A percentile compares a stretch with the other conserved stretches of the same genome.
Conservation (phyloP, 2,113 vertebrate genomes). For the Psettodes erumei region DNA sequence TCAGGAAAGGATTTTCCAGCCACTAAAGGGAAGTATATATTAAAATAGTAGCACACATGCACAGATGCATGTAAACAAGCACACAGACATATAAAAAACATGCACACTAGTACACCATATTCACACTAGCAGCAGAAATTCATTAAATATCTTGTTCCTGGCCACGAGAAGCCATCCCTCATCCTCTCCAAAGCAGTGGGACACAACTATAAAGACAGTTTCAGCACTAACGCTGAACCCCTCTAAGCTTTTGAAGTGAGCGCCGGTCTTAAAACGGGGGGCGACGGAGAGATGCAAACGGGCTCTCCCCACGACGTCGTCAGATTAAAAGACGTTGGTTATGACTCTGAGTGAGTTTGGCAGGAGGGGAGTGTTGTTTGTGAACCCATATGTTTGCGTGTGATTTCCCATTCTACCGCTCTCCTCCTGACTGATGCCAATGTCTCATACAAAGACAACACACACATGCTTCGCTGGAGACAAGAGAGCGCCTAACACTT, state of each 20-base stretch:
- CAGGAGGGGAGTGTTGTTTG: conserved; percentile 4
- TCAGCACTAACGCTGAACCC: conserved; percentile 41
- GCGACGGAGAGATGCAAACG: conserved; percentile 21
- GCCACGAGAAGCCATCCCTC: conserved; percentile 50
- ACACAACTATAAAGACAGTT: conserved; percentile 65
- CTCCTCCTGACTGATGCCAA: conserved; percentile 42
- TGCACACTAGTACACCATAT: conserved; percentile 1
- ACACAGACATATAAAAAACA: conserved; percentile 7
- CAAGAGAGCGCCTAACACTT: conserved; percentile 72
- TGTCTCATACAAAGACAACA: conserved; percentile 66
- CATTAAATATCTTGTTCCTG: conserved; percentile 69
- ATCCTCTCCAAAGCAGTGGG: conserved; percentile 51
- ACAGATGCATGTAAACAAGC: conserved; percentile 26
- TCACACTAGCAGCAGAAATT: conserved; percentile 43
- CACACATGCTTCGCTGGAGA: conserved; percentile 69
- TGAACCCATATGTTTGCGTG: conserved; percentile 25
- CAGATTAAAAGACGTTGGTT: conserved; percentile 35
- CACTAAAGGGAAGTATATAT: conserved; percentile 23
- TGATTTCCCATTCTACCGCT: conserved; percentile 24
- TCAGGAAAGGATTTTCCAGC: conserved; percentile 55
- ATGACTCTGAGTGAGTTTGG: conserved; percentile 12
- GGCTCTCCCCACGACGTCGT: conserved; percentile 20
- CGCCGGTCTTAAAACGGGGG: conserved; percentile 36
- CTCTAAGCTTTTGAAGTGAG: conserved; percentile 64
- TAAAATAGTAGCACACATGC: not conserved